A percentile compares a stretch with the other conserved stretches of the same genome.
Conservation (phyloP, 2,797 vertebrate species). For the Scolopax bukidnonensis region DNA sequence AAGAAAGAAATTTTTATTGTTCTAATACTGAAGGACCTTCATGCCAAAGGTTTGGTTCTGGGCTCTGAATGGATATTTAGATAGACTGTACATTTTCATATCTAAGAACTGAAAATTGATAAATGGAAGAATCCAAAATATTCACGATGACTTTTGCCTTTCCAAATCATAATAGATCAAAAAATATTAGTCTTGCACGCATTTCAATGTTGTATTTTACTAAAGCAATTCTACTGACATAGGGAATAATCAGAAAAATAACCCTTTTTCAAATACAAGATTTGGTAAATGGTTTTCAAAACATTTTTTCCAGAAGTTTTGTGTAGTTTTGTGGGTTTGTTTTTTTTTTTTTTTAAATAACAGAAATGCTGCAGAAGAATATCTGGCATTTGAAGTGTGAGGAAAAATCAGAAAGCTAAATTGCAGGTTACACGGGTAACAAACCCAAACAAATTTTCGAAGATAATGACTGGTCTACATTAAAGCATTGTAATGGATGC, state of each 20-base stretch:
- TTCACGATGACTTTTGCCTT: background rate
- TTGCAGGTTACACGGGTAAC: background rate
- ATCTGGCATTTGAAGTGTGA: background rate
- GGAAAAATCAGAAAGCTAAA: background rate
- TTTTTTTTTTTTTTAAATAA: background rate
- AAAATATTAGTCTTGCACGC: background rate
- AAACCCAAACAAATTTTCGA: background rate
- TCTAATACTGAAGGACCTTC: background rate
- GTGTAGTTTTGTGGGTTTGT: background rate
- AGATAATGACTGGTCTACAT: background rate
- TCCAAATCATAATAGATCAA: background rate
- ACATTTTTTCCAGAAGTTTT: background rate
- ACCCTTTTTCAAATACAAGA: background rate
- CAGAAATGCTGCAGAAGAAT: background rate
- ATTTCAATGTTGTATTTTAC: background rate
- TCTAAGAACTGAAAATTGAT: background rate
- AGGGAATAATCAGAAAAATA: background rate
- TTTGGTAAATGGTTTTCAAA: background rate
- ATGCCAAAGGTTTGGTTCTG: background rate
- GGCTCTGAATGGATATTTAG: background rate
- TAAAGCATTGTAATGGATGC: background rate
- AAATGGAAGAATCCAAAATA: background rate
- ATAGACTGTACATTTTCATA: background rate
- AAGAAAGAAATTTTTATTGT: background rate
- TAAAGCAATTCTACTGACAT: background rate